Conservation (phyloP, 2,797 vertebrate genomes). For the Cuniculus paca region DNA sequence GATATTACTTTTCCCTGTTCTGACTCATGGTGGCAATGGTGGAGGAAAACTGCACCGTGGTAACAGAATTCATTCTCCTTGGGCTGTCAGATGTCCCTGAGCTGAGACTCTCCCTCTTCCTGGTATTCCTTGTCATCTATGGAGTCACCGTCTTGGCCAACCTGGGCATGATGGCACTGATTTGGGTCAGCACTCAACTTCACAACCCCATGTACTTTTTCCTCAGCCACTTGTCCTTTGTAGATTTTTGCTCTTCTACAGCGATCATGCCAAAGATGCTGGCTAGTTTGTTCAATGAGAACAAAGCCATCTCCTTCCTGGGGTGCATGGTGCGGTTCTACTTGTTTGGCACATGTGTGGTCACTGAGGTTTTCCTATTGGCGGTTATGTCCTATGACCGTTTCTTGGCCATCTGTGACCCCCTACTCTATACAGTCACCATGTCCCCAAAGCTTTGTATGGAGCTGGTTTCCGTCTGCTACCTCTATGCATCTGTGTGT, state of each 20-base stretch:
- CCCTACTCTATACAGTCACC: constrained; percentile 44
- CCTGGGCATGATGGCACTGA: background rate
- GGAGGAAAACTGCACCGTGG: background rate
- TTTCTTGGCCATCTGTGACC: constrained; percentile 62
- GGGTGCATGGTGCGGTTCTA: constrained; percentile 38
- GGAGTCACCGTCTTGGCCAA: background rate
- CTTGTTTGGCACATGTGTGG: background rate
- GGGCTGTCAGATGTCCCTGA: no score
- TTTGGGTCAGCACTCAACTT: no score
- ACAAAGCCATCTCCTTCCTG: constrained; percentile 49
- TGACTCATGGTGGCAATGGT: background rate
- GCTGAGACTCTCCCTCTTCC: no score
- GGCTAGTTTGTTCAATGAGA: background rate
- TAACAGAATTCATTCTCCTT: constrained; percentile 20
- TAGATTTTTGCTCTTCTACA: constrained; percentile 69
- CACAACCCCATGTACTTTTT: no score
- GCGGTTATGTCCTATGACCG: background rate
- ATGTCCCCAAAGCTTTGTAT: constrained; percentile 60
- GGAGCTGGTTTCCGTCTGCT: constrained; percentile 21
- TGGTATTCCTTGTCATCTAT: constrained; percentile 69
- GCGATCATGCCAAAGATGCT: constrained; percentile 56
- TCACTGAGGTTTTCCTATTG: constrained; percentile 63
- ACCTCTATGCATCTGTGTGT: background rate
- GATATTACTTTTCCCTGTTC: no score
- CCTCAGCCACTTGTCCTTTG: no score